Evolutionary conservation across 2,888 invertebrate species (phyloP), one percentile per base, ranked within the genome.

Genomic region (Tinea semifulvella): DNA sequence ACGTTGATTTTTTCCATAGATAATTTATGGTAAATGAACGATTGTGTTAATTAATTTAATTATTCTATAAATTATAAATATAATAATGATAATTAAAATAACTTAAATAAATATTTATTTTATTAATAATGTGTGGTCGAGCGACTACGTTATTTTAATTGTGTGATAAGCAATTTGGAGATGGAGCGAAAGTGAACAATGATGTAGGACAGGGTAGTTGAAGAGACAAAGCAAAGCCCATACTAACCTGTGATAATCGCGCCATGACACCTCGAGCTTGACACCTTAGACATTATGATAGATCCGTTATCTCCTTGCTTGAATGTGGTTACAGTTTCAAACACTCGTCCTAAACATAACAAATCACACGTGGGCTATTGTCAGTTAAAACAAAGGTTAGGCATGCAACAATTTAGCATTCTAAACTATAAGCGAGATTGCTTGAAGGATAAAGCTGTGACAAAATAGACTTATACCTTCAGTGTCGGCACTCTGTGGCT

Each of bases 231-330:
- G 46, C 44, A 11, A 26, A 28, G 25, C 47, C 36, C 46, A 56
- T 66, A 82, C 77, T 82, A 83, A 87, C 87, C 87, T 85, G 85
- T 77, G 50, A 86, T 70, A 51, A 84, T 83, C 50, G 85, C 84
- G 65, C 85, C 85, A 57, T 87, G 85, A 50, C 84, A 84, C 53
- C 77, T 81, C 53, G 82, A 82, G 53, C 86, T 86, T 73, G 85
- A 86, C 60, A 85, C 84, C 70, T 83, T 81, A 63, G 83, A 82
- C 57, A 79, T 64, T 53, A 77, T 58, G 55, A 81, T 80, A 52
- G 75, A 68, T 51, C 82, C 81, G 57, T 74, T 68, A 50, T 63
- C 71, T 52, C 66, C 69, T 56, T 69, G 69, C 74, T 81, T 82
- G 79, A 82, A 81, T 47, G 82, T 82, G 49, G 81, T 81, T 55